These are phyloP conservation scores for Aquatica leii DNA, from an alignment of 2,888 invertebrate species.

Conservation along the genomic window DNA sequence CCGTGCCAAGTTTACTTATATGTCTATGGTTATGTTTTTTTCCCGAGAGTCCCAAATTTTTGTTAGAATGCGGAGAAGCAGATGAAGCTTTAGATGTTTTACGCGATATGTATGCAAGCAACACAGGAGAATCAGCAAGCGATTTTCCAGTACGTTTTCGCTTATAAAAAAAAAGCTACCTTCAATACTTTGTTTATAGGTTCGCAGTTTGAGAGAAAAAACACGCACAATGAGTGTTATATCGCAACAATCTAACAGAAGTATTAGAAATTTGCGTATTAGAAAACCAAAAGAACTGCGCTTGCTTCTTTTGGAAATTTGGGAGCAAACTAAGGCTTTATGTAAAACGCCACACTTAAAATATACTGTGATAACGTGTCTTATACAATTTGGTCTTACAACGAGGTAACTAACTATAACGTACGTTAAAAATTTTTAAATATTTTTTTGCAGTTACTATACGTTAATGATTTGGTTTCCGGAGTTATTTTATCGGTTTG, in stretches of 20 bases:
- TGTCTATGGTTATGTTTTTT: slow-evolving; percentile 76
- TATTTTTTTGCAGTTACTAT: slow-evolving; percentile 73
- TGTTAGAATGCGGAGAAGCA: slow-evolving; percentile 80
- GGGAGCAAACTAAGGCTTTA: slow-evolving; percentile 77
- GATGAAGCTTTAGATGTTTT: slow-evolving; percentile 77
- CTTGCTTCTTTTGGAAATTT: slow-evolving; percentile 73
- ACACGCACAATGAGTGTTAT: slow-evolving; percentile 70
- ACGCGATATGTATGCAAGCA: slow-evolving; percentile 73
- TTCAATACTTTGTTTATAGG: slow-evolving; percentile 58
- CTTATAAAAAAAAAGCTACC: background rate
- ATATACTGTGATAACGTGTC: slow-evolving; percentile 78
- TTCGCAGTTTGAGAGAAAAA: slow-evolving; percentile 76
- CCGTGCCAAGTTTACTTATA: slow-evolving; percentile 73
- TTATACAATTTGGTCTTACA: slow-evolving; percentile 84
- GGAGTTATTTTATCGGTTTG: slow-evolving; percentile 85
- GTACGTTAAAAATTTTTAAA: background rate
- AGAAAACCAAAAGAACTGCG: slow-evolving; percentile 77
- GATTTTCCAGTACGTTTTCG: slow-evolving; percentile 73
- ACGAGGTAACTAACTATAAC: slow-evolving; percentile 65
- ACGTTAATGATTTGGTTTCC: slow-evolving; percentile 94
- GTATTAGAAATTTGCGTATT: slow-evolving; percentile 73
- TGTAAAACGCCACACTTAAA: slow-evolving; percentile 78
- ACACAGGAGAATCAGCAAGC: slow-evolving; percentile 74
- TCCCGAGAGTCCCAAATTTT: slow-evolving; percentile 85
- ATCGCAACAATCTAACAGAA: slow-evolving; percentile 70